These are phyloP conservation scores for Prosapia bicincta DNA, from an alignment of 2,888 invertebrate species.

Conservation along the genomic window DNA sequence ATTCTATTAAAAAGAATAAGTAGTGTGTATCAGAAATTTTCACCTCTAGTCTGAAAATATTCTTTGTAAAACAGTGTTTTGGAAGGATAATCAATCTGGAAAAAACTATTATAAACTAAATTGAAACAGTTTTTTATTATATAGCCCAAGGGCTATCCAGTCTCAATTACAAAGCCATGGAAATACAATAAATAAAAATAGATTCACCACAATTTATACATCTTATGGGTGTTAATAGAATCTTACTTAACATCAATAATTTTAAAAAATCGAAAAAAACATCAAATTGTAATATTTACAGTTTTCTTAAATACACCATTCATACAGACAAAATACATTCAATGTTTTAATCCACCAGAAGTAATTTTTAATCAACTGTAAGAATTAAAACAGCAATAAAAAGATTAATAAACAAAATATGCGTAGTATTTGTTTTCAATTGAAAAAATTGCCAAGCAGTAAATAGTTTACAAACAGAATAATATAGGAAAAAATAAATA, in stretches of 20 bases:
- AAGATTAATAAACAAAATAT: background rate
- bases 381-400: background rate
- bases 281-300: background rate
- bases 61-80: too few relatives aligned
- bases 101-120: background rate
- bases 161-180: background rate
- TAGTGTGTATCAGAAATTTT: too few relatives aligned
- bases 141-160: background rate
- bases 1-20: too few relatives aligned
- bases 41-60: too few relatives aligned
- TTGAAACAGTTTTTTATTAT: background rate
- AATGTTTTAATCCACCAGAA: background rate
- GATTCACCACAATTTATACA: background rate
- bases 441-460: too few relatives aligned
- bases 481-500: background rate
- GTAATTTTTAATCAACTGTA: background rate
- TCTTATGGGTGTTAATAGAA: background rate
- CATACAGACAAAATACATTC: background rate
- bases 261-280: background rate
- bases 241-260: background rate
- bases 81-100: too few relatives aligned
- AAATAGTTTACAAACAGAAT: too few relatives aligned
- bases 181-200: constrained; percentile 2
- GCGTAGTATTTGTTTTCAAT: background rate
- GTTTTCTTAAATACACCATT: background rate